A percentile compares a stretch with the other conserved stretches of the same genome.
phyloP scores from a whole-genome alignment of 1,140 invertebrate genomes.

The Nylanderia fulva region DNA sequence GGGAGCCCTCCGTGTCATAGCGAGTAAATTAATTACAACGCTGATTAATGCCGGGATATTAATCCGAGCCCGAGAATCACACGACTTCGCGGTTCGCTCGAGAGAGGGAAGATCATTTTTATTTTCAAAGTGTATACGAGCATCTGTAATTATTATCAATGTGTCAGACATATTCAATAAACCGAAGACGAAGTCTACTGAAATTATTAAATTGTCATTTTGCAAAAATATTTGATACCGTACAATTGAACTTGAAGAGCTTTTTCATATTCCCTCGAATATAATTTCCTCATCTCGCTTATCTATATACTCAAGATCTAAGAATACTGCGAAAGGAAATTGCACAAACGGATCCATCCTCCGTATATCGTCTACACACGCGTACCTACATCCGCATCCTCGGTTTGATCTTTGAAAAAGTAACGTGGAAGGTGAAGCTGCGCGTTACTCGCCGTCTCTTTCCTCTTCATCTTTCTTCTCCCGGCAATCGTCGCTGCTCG shows the following conservation, averaged over 20 bases:
- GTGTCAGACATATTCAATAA: background rate
- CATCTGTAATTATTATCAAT: slow-evolving; percentile 14
- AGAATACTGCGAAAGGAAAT: background rate
- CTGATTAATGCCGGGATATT: slow-evolving; percentile 80
- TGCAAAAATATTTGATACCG: no score
- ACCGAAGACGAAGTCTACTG: background rate
- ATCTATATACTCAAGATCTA: background rate
- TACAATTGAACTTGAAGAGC: background rate
- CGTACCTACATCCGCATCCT: slow-evolving; percentile 19
- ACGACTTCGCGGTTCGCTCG: background rate
- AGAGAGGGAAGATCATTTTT: slow-evolving; percentile 12
- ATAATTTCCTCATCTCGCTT: background rate
- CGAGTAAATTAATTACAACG: slow-evolving; percentile 83
- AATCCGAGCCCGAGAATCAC: slow-evolving; percentile 66
- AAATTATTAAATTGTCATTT: background rate
- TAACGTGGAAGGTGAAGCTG: slow-evolving; percentile 52
- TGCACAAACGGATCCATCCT: background rate
- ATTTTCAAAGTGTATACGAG: background rate
- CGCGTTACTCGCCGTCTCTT: slow-evolving; percentile 49
- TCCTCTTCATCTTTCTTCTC: slow-evolving; percentile 44
- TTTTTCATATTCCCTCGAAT: background rate
- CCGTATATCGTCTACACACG: slow-evolving; percentile 8
- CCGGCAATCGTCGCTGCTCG: slow-evolving; percentile 19
- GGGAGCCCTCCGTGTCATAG: slow-evolving; percentile 75
- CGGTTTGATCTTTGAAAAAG: slow-evolving; percentile 51